A percentile compares a stretch with the other conserved stretches of the same genome.
Conservation (phyloP, 2,113 vertebrate species). For the Aplodontia rufa region DNA sequence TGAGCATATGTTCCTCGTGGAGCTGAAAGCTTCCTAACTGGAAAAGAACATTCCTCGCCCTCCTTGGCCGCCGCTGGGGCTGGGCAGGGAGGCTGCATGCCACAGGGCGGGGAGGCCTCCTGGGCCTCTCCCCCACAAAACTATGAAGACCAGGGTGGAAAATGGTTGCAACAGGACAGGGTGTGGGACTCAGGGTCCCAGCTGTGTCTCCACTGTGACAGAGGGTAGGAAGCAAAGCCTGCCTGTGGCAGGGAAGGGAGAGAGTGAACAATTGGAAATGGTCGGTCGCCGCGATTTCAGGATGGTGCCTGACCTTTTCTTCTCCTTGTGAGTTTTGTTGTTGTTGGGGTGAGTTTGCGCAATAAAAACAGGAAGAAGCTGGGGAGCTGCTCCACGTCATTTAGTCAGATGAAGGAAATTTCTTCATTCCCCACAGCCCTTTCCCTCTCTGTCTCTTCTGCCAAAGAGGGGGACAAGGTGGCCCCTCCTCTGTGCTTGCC, state of each 20-base stretch:
- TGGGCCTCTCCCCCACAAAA: no score
- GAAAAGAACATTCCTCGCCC: fast-evolving
- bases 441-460: fast-evolving
- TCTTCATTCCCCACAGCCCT: neutral
- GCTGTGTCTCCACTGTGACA: fast-evolving
- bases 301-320: neutral
- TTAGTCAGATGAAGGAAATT: neutral
- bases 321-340: neutral
- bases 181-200: neutral
- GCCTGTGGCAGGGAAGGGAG: fast-evolving
- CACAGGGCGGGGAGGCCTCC: neutral
- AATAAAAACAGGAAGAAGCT: slow-evolving; percentile 20
- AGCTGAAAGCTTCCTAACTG: neutral
- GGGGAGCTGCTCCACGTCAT: neutral
- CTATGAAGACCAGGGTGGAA: fast-evolving
- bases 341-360: neutral
- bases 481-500: fast-evolving
- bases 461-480: fast-evolving
- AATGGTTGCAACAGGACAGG: fast-evolving
- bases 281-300: no score
- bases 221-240: neutral
- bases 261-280: neutral
- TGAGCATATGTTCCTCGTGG: fast-evolving
- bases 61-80: fast-evolving
- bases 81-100: fast-evolving